Conservation (phyloP, 2,888 invertebrate genomes). For the Sisyra nigra region DNA sequence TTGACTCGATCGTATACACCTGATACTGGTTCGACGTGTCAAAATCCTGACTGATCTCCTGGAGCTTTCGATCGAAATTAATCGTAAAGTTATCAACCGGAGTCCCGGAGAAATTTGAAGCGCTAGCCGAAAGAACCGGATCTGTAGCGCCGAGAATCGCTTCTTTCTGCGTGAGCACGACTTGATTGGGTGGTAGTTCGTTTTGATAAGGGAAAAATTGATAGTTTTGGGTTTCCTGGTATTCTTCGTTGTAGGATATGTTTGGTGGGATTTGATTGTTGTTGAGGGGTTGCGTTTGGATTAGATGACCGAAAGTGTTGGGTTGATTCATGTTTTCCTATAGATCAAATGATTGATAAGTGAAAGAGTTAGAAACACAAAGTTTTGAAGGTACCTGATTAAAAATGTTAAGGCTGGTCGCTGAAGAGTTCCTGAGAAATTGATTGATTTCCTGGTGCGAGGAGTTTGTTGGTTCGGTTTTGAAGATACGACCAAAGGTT, state of each 20-base stretch:
- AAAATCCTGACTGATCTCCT: conserved; percentile 13
- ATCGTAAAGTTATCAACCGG: conserved; percentile 5
- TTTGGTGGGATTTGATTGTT: conserved; percentile 15
- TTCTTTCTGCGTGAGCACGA: conserved; percentile 28
- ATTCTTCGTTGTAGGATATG: neutral
- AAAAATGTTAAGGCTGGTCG: conserved; percentile 14
- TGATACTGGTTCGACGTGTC: conserved; percentile 18
- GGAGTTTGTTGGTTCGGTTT: neutral
- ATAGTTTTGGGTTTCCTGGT: conserved; percentile 5
- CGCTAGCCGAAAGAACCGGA: conserved; percentile 18
- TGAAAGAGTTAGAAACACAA: conserved; percentile 4
- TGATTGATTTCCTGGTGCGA: conserved; percentile 3
- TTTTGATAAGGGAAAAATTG: conserved; percentile 4
- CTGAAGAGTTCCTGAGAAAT: conserved; percentile 13
- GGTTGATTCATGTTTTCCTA: conserved; percentile 4
- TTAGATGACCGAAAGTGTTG: conserved; percentile 20
- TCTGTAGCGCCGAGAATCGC: conserved; percentile 22
- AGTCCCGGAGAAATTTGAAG: conserved; percentile 1
- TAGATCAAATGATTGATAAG: conserved; percentile 9
- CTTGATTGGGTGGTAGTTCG: conserved; percentile 21
- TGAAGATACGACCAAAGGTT: conserved; percentile 9
- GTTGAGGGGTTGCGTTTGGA: conserved; percentile 18
- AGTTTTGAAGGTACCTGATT: neutral
- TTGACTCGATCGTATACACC: neutral
- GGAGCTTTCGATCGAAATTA: conserved; percentile 9